A percentile compares a stretch with the other conserved stretches of the same genome.
Conservation (phyloP, 1,140 invertebrate species). For the Penaeus chinensis region DNA sequence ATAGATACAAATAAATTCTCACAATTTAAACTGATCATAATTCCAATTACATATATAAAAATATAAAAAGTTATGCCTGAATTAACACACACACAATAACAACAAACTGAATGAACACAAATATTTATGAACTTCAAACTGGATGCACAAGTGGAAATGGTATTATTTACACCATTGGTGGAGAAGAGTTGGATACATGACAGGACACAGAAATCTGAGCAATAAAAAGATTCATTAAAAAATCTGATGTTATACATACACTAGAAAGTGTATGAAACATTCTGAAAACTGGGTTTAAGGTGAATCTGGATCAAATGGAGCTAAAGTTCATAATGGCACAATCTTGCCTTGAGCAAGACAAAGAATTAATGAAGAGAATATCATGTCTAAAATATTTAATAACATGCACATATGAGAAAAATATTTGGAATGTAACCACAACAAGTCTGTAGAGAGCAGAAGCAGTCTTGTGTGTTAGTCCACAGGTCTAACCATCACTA, state of each 20-base stretch:
- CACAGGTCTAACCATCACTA: constrained; percentile 1
- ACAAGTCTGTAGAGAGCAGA: constrained; percentile 57
- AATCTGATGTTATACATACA: constrained; percentile 32
- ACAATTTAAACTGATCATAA: constrained; percentile 33
- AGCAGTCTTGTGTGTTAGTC: not conserved
- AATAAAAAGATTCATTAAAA: constrained; percentile 50
- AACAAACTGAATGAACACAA: constrained; percentile 54
- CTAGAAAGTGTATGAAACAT: constrained; percentile 20
- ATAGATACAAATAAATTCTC: constrained; percentile 37
- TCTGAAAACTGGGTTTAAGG: constrained; percentile 12
- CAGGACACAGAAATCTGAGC: constrained; percentile 51
- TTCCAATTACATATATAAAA: constrained; percentile 52
- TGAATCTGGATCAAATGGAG: constrained; percentile 52
- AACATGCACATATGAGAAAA: constrained; percentile 58
- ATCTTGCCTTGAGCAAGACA: constrained; percentile 55
- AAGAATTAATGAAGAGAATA: constrained; percentile 43
- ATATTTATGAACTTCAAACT: constrained; percentile 42
- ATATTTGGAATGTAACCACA: constrained; percentile 60
- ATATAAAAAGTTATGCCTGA: constrained; percentile 51
- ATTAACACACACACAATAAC: constrained; percentile 53
- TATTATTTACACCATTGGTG: constrained; percentile 53
- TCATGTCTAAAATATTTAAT: constrained; percentile 50
- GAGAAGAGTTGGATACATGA: constrained; percentile 37
- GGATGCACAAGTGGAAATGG: constrained; percentile 37
- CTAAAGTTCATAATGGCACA: constrained; percentile 53